A percentile compares a stretch with the other conserved stretches of the same genome.
Conservation (phyloP, 2,888 invertebrate genomes). For the Metacarcinus magister region DNA sequence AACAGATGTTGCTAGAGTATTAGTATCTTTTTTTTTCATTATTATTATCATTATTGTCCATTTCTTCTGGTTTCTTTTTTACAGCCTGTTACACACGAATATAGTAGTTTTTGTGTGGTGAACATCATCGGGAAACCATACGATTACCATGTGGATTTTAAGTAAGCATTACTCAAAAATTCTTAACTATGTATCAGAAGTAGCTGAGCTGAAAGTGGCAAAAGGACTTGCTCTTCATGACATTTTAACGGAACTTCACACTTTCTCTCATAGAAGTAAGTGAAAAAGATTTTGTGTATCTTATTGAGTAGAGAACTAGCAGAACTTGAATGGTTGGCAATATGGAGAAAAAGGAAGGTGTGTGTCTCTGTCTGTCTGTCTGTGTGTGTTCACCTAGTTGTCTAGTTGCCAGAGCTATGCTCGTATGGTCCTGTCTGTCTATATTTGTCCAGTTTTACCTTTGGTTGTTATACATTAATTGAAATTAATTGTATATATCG, state of each 20-base stretch:
- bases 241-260: slow-evolving; percentile 95
- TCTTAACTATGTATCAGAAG: slow-evolving; percentile 86
- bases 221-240: slow-evolving; percentile 95
- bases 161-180: not conserved
- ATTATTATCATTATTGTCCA: not conserved
- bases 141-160: not conserved
- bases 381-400: no score
- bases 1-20: no score
- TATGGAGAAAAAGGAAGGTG: not conserved
- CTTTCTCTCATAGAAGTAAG: slow-evolving; percentile 94
- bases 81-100: not conserved
- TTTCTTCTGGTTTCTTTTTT: not conserved
- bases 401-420: no score
- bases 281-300: slow-evolving; percentile 83
- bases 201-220: slow-evolving; percentile 89
- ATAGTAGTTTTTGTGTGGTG: not conserved
- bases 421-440: no score
- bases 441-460: no score
- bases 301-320: not conserved
- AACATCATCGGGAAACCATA: not conserved
- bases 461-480: not conserved
- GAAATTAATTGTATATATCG: not conserved
- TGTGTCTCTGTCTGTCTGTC: no score
- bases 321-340: not conserved
- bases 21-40: no score